Base-by-base conservation (phyloP, 2,888 invertebrate genomes). In the Pegoplata infirma region DNA sequence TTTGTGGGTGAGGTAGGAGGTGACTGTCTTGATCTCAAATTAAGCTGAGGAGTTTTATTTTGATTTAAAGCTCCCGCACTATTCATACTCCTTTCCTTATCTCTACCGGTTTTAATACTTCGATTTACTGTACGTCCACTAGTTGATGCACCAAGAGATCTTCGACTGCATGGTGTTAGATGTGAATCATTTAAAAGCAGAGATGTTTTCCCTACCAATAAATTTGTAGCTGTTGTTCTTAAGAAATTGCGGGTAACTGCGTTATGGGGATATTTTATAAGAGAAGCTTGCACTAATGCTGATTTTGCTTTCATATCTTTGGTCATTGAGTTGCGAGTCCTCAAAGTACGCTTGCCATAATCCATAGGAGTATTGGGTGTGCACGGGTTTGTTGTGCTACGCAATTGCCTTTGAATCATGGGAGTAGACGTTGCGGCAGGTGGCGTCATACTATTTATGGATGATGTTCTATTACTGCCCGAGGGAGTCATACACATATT, bases 281-380 rank as follows among this genome's bases (percentile, higher is more conserved):
- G 56, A 7, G 61, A 44, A 8, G 76, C 32, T 17, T 59, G 59
- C 7, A 67, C 69, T 49, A 82, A 68, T 6, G 82, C 47, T n/a
- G 74, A 55, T 76, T 84, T 86, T 5, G 81, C 81, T 49, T 85
- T 85, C 79, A 85, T 76, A 58, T 85, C 85, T 82, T 83, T 85
- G 25, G 82, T 71, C 21, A 83, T 80, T 7, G 84, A 83, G 56
- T 88, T 88, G 5, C 88, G 84, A 0, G 89, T 88, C 58, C 89
- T 83, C 16, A 89, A 77, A 23, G 87, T 89, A 6, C 89, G 84
- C 76, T 88, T 89, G 5, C 84, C 86, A 68, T 87, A 83, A 61
- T 88, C 88, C n/a, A 83, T 78, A 5, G 47, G 51, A 80, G 72
- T 32, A 61, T 77, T 73, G 80, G 82, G 23, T 7, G 56, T 5